Percentiles rank a stretch among this genome's conserved stretches.
Conservation (phyloP, 2,797 vertebrate species). For the Mycteria americana region DNA sequence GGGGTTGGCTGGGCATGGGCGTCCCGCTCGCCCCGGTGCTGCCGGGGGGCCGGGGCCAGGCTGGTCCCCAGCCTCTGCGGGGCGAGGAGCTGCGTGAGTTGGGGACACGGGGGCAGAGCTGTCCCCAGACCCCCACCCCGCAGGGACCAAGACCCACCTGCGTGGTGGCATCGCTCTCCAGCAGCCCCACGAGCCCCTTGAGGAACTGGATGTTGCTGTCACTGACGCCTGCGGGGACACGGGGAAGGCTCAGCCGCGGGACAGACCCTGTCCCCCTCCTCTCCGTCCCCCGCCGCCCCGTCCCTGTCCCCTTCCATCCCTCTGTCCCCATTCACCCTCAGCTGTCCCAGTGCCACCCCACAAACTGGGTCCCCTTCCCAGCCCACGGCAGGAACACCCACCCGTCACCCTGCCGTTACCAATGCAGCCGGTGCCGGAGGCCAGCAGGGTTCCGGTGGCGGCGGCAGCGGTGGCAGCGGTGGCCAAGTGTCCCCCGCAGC, state of each 20-base stretch:
- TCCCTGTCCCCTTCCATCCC: neutral
- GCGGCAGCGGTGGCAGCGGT: neutral
- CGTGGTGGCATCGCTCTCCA: neutral
- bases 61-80: neutral
- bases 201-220: neutral
- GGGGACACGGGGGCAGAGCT: neutral
- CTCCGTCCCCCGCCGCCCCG: neutral
- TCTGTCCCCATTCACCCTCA: neutral
- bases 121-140: neutral
- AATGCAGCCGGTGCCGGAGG: neutral
- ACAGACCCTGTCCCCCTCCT: neutral
- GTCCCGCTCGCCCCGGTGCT: neutral
- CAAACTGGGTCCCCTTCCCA: neutral
- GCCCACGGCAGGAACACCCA: neutral
- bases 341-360: neutral
- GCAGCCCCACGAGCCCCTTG: neutral
- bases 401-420: neutral
- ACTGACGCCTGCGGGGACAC: neutral
- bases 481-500: too few relatives aligned
- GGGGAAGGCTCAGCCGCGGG: rapidly evolving
- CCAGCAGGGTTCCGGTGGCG: neutral
- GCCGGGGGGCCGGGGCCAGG: neutral
- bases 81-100: neutral
- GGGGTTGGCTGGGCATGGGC: neutral
- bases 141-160: neutral